Evolutionary conservation across 2,797 vertebrate genomes (phyloP).

Genomic region (Morus bassanus): DNA sequence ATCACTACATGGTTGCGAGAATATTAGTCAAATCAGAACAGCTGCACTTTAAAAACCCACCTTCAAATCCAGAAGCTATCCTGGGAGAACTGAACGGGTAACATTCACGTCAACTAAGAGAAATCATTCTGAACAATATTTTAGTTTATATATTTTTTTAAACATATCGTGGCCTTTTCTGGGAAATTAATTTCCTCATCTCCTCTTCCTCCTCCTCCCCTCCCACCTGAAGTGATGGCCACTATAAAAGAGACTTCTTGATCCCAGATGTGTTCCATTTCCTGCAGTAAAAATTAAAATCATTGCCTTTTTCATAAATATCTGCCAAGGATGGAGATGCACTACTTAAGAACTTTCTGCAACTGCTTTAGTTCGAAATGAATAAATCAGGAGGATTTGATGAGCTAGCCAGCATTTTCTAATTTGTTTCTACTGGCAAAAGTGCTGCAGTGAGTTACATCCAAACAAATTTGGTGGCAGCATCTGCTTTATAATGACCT

Average conservation of each 20-base stretch:
- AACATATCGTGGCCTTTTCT: neutral
- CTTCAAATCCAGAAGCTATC: neutral
- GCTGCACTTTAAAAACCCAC: neutral
- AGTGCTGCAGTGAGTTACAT: neutral
- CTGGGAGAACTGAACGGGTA: neutral
- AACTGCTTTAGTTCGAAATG: neutral
- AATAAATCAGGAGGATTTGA: slow-evolving; percentile 12
- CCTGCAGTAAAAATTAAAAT: neutral
- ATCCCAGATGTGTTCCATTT: slow-evolving; percentile 6
- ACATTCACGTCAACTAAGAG: neutral
- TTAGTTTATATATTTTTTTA: neutral
- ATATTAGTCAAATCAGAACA: neutral
- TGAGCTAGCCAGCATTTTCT: slow-evolving; percentile 23
- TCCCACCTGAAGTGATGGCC: neutral
- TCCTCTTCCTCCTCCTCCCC: neutral
- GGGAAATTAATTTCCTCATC: neutral
- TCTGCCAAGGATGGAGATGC: neutral
- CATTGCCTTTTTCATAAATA: neutral
- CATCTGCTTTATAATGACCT: slow-evolving; percentile 43
- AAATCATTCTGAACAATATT: neutral
- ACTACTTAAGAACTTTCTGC: neutral
- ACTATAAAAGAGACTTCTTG: neutral
- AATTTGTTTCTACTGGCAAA: slow-evolving; percentile 58
- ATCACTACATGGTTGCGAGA: fast-evolving
- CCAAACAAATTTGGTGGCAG: slow-evolving; percentile 45